These are phyloP conservation scores for Drosophila rubida DNA, from an alignment of 2,888 invertebrate genomes.

Conservation along the genomic window DNA sequence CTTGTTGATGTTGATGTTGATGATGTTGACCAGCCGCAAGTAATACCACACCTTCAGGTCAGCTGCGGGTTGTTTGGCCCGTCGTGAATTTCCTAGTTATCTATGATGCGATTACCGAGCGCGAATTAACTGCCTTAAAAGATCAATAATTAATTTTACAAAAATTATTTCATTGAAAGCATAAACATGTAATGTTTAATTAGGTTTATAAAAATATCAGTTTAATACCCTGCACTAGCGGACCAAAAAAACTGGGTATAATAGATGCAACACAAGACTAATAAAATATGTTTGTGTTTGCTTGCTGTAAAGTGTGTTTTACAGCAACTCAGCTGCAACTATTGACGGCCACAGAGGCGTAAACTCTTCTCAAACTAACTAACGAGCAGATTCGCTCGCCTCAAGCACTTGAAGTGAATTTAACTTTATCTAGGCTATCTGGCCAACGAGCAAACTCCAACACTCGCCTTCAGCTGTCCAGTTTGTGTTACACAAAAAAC, in stretches of 20 bases:
- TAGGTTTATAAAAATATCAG: slow-evolving; percentile 29
- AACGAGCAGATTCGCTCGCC: no score
- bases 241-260: neutral
- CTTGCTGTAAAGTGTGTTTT: no score
- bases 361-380: no score
- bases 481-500: slow-evolving; percentile 14
- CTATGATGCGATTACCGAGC: neutral
- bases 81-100: neutral
- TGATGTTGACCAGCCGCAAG: slow-evolving; percentile 13
- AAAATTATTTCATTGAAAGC: slow-evolving; percentile 24
- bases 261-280: neutral
- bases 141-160: slow-evolving; percentile 18
- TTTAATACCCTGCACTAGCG: neutral
- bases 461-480: neutral
- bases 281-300: no score
- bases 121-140: slow-evolving; percentile 2
- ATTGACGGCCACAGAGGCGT: no score
- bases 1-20: slow-evolving; percentile 17
- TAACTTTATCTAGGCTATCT: neutral
- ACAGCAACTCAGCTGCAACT: no score
- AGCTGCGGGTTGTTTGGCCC: neutral
- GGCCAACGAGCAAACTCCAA: neutral
- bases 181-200: slow-evolving; percentile 26
- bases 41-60: slow-evolving; percentile 1
- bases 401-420: neutral